Evolutionary conservation across 2,113 vertebrate species (phyloP).

Genomic region (Carollia perspicillata): DNA sequence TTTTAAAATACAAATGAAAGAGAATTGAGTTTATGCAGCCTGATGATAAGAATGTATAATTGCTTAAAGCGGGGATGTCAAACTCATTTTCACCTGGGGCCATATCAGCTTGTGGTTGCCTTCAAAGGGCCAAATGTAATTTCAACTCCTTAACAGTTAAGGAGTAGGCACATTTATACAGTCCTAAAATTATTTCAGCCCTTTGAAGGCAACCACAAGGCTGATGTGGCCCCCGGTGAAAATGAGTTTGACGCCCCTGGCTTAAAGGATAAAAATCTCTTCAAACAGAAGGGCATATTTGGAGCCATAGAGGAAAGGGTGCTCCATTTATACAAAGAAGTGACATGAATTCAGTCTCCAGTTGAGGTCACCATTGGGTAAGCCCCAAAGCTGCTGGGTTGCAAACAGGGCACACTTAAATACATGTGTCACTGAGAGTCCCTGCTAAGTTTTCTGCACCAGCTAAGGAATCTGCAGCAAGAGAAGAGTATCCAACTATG

Average conservation of each 20-base stretch:
- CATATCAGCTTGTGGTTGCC: too few species aligned
- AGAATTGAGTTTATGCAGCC: background rate
- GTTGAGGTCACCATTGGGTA: background rate
- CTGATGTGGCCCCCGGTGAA: too few species aligned
- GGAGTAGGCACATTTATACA: too few species aligned
- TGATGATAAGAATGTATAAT: conserved; percentile 30
- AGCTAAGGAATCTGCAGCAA: background rate
- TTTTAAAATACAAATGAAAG: background rate
- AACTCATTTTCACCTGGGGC: too few species aligned
- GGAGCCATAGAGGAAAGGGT: background rate
- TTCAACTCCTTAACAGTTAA: too few species aligned
- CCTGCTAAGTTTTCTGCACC: background rate
- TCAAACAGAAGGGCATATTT: background rate
- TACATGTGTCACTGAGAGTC: background rate
- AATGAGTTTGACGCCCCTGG: too few species aligned
- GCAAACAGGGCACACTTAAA: background rate
- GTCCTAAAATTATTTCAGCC: too few species aligned
- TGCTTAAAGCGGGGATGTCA: background rate
- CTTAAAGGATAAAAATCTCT: background rate
- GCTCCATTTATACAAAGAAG: background rate
- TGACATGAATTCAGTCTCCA: background rate
- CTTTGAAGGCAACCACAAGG: too few species aligned
- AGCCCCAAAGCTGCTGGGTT: background rate
- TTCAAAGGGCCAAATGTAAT: too few species aligned
- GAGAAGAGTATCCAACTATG: background rate